phyloP scores from a whole-genome alignment of 2,797 vertebrate genomes.

The Valencia hispanica region DNA sequence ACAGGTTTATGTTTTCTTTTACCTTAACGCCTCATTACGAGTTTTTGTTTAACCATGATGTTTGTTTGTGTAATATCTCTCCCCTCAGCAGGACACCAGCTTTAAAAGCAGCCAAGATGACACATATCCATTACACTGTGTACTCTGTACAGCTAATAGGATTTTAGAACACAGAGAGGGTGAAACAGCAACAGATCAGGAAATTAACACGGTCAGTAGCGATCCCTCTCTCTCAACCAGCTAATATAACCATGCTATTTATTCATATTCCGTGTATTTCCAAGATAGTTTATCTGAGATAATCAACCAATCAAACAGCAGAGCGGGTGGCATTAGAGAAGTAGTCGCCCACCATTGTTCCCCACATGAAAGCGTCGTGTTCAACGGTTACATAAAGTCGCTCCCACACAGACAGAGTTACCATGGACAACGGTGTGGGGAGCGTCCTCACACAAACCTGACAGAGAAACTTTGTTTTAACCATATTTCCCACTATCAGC shows the following conservation, averaged over 20 bases:
- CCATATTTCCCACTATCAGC: not conserved
- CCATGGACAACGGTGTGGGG: not conserved
- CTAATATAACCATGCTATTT: no score
- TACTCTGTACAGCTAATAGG: constrained; percentile 56
- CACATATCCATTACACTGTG: constrained; percentile 58
- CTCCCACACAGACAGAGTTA: constrained; percentile 28
- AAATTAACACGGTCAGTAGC: constrained; percentile 8
- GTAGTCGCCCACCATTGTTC: constrained; percentile 45
- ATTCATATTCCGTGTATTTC: not conserved
- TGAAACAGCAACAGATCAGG: not conserved
- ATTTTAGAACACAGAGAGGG: constrained; percentile 43
- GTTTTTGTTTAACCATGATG: not conserved
- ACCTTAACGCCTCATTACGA: not conserved
- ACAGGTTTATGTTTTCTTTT: not conserved
- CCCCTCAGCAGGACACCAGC: constrained; percentile 41
- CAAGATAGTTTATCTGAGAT: constrained; percentile 16
- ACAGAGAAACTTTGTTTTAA: not conserved
- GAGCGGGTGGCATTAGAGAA: constrained; percentile 31
- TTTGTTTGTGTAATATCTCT: constrained; percentile 33
- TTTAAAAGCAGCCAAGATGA: constrained; percentile 34
- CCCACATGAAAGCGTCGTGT: constrained; percentile 47
- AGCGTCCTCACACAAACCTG: not conserved
- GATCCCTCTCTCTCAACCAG: not conserved
- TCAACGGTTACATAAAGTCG: constrained; percentile 43
- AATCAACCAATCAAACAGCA: constrained; percentile 33